Evolutionary conservation across 1,140 invertebrate species (phyloP).

Genomic region (Hormaphis cornu): DNA sequence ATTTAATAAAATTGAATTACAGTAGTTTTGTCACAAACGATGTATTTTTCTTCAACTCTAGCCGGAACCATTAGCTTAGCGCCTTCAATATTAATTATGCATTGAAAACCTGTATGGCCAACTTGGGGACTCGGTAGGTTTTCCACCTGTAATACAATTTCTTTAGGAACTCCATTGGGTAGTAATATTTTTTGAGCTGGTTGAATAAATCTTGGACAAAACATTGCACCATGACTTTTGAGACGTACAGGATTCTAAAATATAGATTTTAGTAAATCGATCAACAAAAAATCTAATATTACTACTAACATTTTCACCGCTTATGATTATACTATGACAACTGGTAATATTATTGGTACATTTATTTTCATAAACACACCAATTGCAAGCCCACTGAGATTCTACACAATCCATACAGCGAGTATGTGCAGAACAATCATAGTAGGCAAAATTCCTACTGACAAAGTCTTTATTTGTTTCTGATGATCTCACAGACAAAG

Average conservation of each 20-base stretch:
- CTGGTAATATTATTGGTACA: constrained; percentile 78
- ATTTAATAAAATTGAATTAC: constrained; percentile 43
- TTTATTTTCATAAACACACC: constrained; percentile 92
- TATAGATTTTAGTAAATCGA: constrained; percentile 22
- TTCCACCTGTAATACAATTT: constrained; percentile 78
- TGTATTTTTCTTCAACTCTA: constrained; percentile 66
- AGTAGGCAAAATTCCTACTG: constrained; percentile 84
- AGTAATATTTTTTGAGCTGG: constrained; percentile 59
- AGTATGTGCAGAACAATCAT: constrained; percentile 80
- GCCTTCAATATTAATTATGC: constrained; percentile 81
- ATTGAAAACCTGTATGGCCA: constrained; percentile 78
- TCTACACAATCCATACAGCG: constrained; percentile 78
- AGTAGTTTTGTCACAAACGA: constrained; percentile 82
- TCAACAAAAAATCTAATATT: background rate
- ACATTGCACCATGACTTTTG: constrained; percentile 60
- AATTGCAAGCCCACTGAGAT: constrained; percentile 84
- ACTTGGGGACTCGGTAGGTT: constrained; percentile 79
- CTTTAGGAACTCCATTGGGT: constrained; percentile 79
- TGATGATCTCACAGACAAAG: constrained; percentile 82
- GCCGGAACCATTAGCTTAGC: constrained; percentile 81
- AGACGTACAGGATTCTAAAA: constrained; percentile 61
- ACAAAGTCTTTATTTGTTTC: constrained; percentile 95
- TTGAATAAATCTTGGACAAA: constrained; percentile 70
- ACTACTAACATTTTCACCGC: constrained; percentile 61
- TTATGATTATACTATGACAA: constrained; percentile 71